Evolutionary conservation across 2,113 vertebrate genomes (phyloP), one percentile per base, ranked within the genome.

Genomic region (Plestiodon gilberti): DNA sequence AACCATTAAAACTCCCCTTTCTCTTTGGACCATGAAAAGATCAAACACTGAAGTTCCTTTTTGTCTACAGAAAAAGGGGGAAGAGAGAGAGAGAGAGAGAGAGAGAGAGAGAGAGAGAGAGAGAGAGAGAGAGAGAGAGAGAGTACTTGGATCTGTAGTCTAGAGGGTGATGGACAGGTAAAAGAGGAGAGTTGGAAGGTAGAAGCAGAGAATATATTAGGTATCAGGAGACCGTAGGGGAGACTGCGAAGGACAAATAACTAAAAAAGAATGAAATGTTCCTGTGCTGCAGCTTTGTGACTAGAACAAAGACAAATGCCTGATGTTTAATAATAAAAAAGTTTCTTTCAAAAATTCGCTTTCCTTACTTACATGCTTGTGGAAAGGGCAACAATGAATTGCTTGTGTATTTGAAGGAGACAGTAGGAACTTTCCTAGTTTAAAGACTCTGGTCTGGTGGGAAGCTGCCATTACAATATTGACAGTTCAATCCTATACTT

Each of bases 81-180:
- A 57, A 57, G 13, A 17, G 17, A 57, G 30, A 23, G 87, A 83
- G 78, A 80, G 92, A 96, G 93, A 90, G 75, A 75, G 59, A 83
- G 78, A 80, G 92, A 96, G 93, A 90, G 75, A 75, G 59, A 73
- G 81, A 92, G 86, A 92, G 93, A 89, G 88, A 83, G 85, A 89
- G 0, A 7, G 89, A 57, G 28, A 22, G 87, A 85, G 89, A 89
- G 80, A 79, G 75, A 83, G 78, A 80, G 92, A 96, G 93, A 90
- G 75, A 75, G 59, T 75, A 78, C 90, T 93, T 48, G 87, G 88
- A 95, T 93, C 91, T 93, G 52, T 88, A 83, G 91, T 95, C 85
- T 81, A 69, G 30, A 87, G 33, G 22, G 82, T 93, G 96, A 96
- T 88, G 81, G 95, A 93, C 94, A 96, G 93, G 90, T 93, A 94